Percentiles rank a stretch among this genome's conserved stretches.
These are phyloP conservation scores for Dysdera silvatica DNA, from an alignment of 1,140 invertebrate genomes.

Conservation along the genomic window DNA sequence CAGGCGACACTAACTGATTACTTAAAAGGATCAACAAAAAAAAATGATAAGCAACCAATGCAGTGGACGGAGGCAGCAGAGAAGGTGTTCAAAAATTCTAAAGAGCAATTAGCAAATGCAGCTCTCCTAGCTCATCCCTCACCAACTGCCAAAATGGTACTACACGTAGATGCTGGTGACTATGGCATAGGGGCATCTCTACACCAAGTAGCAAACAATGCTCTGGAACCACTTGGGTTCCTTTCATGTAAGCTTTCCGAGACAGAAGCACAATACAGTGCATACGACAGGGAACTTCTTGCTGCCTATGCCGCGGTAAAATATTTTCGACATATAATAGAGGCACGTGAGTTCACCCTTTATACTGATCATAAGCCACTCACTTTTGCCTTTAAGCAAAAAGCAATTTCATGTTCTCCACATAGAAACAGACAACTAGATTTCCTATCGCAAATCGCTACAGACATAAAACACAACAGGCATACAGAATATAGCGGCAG, in stretches of 20 bases:
- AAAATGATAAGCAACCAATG: neutral
- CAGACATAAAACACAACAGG: constrained; percentile 40
- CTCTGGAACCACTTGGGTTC: constrained; percentile 20
- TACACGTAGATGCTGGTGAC: constrained; percentile 7
- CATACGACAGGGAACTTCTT: constrained; percentile 31
- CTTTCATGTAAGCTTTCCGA: constrained; percentile 18
- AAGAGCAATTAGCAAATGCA: constrained; percentile 34
- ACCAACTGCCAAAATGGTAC: neutral
- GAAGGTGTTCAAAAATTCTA: constrained; percentile 40
- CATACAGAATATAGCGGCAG: constrained; percentile 35
- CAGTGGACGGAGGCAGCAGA: constrained; percentile 18
- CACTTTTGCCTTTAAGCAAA: constrained; percentile 30
- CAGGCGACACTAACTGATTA: neutral
- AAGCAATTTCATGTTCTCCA: constrained; percentile 24
- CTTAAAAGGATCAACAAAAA: neutral
- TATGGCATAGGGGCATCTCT: constrained; percentile 2
- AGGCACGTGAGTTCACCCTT: constrained; percentile 36
- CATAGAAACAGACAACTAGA: constrained; percentile 38
- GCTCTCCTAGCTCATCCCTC: constrained; percentile 10
- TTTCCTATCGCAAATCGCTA: constrained; percentile 42
- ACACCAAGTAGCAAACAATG: neutral
- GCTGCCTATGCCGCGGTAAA: constrained; percentile 34
- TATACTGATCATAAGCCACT: constrained; percentile 39
- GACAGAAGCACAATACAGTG: constrained; percentile 18
- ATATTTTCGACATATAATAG: constrained; percentile 36